These are phyloP conservation scores for Copsychus sechellarum DNA, from an alignment of 2,113 vertebrate species.

Conservation along the genomic window DNA sequence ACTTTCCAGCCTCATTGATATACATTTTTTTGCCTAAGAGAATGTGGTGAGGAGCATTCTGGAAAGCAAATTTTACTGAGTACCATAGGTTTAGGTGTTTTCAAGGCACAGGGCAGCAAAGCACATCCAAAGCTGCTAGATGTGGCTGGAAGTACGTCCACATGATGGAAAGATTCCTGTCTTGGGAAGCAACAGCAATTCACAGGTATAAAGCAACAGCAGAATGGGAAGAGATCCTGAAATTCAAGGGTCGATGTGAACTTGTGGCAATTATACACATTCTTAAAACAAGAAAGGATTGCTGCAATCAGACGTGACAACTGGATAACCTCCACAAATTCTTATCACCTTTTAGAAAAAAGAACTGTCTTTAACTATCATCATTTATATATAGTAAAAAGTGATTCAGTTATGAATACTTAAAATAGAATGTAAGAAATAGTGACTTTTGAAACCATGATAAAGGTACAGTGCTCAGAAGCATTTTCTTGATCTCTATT, in stretches of 20 bases:
- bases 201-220: not conserved
- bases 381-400: not conserved
- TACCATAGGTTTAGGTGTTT: not conserved
- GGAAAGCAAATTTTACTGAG: not conserved
- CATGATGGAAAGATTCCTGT: not conserved
- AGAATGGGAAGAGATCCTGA: not conserved
- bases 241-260: not conserved
- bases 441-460: not conserved
- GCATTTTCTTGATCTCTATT: not conserved
- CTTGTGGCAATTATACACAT: not conserved
- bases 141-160: not conserved
- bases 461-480: not conserved
- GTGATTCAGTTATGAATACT: not conserved
- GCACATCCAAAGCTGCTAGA: not conserved
- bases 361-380: not conserved
- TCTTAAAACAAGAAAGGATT: not conserved
- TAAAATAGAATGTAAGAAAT: not conserved
- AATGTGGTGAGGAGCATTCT: not conserved
- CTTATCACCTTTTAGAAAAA: not conserved
- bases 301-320: not conserved
- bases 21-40: not conserved
- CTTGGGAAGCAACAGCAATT: not conserved
- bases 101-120: not conserved
- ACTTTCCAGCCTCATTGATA: not conserved
- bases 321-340: not conserved